phyloP scores from a whole-genome alignment of 1,140 invertebrate species.

The Limonius californicus region DNA sequence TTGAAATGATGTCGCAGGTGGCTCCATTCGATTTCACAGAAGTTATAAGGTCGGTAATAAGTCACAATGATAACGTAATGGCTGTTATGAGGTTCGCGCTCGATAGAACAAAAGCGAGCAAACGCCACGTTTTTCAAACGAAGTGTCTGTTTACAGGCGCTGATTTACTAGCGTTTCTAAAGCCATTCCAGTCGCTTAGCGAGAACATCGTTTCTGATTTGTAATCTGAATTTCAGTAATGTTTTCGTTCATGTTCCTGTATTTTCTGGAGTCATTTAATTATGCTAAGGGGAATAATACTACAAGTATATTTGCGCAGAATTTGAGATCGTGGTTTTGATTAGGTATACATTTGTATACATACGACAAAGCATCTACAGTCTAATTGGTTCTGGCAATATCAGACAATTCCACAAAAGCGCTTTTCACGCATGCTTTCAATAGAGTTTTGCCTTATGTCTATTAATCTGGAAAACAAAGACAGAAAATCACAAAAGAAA shows the following conservation, averaged over 20 bases:
- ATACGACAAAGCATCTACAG: too few species aligned
- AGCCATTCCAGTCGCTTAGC: neutral
- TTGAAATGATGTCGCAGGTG: slow-evolving; percentile 43
- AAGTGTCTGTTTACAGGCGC: slow-evolving; percentile 33
- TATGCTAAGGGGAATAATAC: too few species aligned
- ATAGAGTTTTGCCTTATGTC: too few species aligned
- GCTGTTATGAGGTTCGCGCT: slow-evolving; percentile 39
- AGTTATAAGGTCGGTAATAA: slow-evolving; percentile 38
- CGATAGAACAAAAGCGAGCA: slow-evolving; percentile 29
- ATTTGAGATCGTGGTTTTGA: too few species aligned
- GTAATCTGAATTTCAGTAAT: neutral
- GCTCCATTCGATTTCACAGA: slow-evolving; percentile 28
- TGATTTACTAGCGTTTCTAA: slow-evolving; percentile 22
- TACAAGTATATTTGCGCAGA: too few species aligned
- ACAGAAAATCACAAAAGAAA: too few species aligned
- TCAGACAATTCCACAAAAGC: too few species aligned
- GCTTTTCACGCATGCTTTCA: too few species aligned
- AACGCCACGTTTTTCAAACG: slow-evolving; percentile 27
- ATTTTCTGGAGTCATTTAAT: too few species aligned
- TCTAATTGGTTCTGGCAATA: too few species aligned
- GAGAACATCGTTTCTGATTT: neutral
- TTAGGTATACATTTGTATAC: too few species aligned
- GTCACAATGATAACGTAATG: slow-evolving; percentile 40
- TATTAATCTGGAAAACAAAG: too few species aligned
- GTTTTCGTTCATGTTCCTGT: neutral